A percentile compares a stretch with the other conserved stretches of the same genome.
Conservation (phyloP, 2,888 invertebrate genomes). For the Drosophila atroscutellata region DNA sequence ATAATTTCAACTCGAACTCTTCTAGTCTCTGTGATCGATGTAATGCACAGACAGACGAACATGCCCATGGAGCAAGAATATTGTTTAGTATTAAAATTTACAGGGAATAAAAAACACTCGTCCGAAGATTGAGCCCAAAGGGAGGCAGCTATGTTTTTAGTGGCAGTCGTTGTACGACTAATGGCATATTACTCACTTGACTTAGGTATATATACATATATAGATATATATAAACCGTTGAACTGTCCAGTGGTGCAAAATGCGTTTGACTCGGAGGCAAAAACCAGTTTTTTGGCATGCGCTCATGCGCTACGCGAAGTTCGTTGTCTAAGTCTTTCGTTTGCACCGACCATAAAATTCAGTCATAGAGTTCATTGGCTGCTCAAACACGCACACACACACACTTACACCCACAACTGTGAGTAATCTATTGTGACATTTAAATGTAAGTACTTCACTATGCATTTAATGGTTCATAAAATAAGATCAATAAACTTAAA, state of each 20-base stretch:
- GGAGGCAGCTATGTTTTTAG: constrained; percentile 30
- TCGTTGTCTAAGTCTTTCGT: constrained; percentile 80
- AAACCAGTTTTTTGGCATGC: constrained; percentile 71
- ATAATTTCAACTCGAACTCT: background rate
- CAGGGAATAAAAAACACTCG: background rate
- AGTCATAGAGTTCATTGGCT: constrained; percentile 73
- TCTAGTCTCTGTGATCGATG: background rate
- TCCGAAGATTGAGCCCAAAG: constrained; percentile 6
- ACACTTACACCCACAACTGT: constrained; percentile 19
- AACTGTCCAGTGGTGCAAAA: constrained; percentile 49
- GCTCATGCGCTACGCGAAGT: constrained; percentile 48
- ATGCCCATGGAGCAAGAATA: background rate
- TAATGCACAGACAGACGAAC: background rate
- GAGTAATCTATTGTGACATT: constrained; percentile 43
- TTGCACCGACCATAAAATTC: constrained; percentile 47
- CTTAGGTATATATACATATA: constrained; percentile 2
- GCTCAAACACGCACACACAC: constrained; percentile 22
- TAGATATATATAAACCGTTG: constrained; percentile 48
- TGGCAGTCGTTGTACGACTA: constrained; percentile 16
- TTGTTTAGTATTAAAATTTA: background rate
- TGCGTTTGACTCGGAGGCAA: constrained; percentile 57
- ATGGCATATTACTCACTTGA: constrained; percentile 8
- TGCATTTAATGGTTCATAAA: constrained; percentile 40
- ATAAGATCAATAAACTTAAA: constrained; percentile 19
- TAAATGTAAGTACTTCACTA: constrained; percentile 23